Percentiles rank a stretch among this genome's conserved stretches.
phyloP scores from a whole-genome alignment of 2,113 vertebrate genomes.

The Columba janthina region DNA sequence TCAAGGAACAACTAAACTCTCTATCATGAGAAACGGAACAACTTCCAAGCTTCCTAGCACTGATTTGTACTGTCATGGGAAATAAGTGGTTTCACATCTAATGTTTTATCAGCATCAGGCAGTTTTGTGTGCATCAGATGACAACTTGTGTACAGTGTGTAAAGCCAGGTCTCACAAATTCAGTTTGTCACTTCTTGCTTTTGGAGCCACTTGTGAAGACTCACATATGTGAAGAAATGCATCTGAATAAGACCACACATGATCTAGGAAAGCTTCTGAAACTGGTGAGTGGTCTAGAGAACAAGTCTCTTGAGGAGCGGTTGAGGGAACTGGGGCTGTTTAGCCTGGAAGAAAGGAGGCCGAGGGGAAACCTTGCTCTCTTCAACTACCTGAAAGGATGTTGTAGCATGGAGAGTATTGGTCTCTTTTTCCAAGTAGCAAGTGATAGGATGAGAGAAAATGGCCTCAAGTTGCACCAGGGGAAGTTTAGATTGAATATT shows the following conservation, averaged over 20 bases:
- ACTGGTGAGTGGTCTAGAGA: not conserved
- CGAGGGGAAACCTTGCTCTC: no score
- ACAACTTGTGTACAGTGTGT: not conserved
- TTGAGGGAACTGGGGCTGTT: no score
- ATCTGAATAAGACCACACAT: not conserved
- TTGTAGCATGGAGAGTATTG: no score
- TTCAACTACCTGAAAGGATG: no score
- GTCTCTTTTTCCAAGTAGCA: no score
- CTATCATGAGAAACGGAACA: not conserved
- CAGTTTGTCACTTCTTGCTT: not conserved
- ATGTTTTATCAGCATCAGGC: rapidly evolving
- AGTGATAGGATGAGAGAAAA: no score
- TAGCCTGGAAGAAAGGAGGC: no score
- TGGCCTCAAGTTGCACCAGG: no score
- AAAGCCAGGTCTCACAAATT: not conserved
- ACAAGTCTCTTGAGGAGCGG: no score
- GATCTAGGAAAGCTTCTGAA: not conserved
- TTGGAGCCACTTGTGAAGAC: not conserved
- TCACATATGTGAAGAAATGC: not conserved
- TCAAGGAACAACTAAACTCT: not conserved
- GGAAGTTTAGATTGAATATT: no score
- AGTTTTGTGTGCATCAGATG: not conserved
- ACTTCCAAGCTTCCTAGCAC: not conserved
- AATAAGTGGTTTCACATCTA: not conserved
- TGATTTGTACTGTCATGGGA: not conserved